Base-by-base conservation (phyloP, 2,888 invertebrate species). In the Coleophora deauratella region DNA sequence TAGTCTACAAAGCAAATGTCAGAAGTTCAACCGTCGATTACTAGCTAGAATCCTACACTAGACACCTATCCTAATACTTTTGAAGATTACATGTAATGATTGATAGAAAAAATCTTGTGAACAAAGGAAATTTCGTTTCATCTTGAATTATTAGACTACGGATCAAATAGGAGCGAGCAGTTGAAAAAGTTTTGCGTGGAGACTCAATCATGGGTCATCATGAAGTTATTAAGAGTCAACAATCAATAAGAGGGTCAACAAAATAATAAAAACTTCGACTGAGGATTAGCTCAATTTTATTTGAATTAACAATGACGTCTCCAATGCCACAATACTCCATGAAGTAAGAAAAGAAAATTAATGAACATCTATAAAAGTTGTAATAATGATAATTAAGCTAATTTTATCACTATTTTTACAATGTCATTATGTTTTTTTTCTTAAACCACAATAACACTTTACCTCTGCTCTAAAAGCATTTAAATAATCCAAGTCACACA, bases 321-420 rank as follows among this genome's bases (percentile, higher is more conserved):
- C 81, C 84, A 81, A 81, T 84, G 74, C 75, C 81, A 85, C 85
- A 84, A 79, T 80, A 84, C 75, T 81, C 71, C 76, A 82, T 81
- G 82, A 84, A 85, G 78, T 81, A 80, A 82, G 80, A 80, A 85
- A 80, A 74, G 75, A 76, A 78, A 82, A 79, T 72, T 72, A 80
- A 79, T 78, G 85, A 85, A 85, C 85, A 82, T 85, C 85, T 85
- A 85, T 84, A 85, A 85, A 85, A 85, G 80, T 85, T 79, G 80
- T 81, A 82, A 82, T 84, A 82, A 82, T 81, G 72, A 81, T 81
- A 84, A 81, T 84, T 85, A 85, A 80, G 80, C 85, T 85, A 85
- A 79, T 70, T 74, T 82, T 84, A 82, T 77, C 72, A 82, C 84
- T 85, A 85, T 82, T 82, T 82, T 73, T 85, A 85, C 85, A 85